Conservation (phyloP, 2,113 vertebrate genomes). For the Atrichornis clamosus region DNA sequence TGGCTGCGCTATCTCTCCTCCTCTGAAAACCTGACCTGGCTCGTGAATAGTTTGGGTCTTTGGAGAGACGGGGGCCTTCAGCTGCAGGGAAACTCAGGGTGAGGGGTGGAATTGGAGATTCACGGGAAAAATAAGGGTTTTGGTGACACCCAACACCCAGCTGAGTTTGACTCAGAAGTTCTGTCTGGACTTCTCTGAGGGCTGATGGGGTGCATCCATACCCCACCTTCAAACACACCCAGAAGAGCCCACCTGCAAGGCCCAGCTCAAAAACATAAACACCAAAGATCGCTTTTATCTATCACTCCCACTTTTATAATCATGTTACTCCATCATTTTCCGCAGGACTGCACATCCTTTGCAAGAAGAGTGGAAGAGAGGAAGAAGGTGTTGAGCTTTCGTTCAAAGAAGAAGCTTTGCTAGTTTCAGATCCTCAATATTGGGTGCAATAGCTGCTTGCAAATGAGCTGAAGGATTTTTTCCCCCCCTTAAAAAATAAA, state of each 20-base stretch:
- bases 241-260: not conserved
- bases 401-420: not conserved
- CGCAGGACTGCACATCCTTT: not conserved
- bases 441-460: not conserved
- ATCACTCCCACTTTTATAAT: not conserved
- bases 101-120: not conserved
- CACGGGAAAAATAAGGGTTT: not conserved
- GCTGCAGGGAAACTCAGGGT: not conserved
- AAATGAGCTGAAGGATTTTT: not conserved
- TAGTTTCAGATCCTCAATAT: not conserved
- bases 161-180: not conserved
- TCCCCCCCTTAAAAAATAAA: not conserved
- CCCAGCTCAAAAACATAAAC: not conserved
- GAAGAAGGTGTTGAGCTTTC: not conserved
- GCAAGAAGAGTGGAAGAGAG: not conserved
- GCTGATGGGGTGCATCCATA: not conserved
- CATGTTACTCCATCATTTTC: not conserved
- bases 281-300: not conserved
- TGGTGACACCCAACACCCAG: accelerated
- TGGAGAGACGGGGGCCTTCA: not conserved
- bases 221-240: not conserved
- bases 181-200: not conserved
- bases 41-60: not conserved
- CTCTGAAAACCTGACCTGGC: not conserved
- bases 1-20: constrained; percentile 20